Evolutionary conservation across 35 echinoderm and acorn worm genomes (phyloP).

Genomic region (Lytechinus pictus): DNA sequence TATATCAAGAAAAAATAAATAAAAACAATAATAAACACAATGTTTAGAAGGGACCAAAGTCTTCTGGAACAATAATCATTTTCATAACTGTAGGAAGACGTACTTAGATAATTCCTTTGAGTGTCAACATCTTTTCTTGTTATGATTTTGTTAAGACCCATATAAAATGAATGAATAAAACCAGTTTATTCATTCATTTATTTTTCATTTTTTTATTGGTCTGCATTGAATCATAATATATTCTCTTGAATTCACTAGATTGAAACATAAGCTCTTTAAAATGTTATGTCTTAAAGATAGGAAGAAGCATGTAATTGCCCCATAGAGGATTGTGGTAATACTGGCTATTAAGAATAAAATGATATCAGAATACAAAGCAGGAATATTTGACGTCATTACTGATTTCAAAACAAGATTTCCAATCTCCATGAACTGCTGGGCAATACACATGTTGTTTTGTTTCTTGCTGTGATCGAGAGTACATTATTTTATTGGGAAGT

Average conservation of each 20-base stretch:
- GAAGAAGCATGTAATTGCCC: not conserved
- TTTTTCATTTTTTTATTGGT: not conserved
- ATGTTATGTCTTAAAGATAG: not conserved
- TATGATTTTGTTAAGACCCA: too few relatives aligned
- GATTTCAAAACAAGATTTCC: conserved; percentile 4
- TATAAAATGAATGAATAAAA: too few relatives aligned
- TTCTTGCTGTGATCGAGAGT: not conserved
- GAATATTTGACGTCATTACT: conserved; percentile 5
- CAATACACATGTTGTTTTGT: not conserved
- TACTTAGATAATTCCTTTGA: too few relatives aligned
- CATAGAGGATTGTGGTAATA: not conserved
- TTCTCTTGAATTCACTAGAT: not conserved
- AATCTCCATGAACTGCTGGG: not conserved
- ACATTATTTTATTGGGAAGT: not conserved
- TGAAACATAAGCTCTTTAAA: not conserved
- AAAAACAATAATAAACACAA: too few relatives aligned
- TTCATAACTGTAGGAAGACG: too few relatives aligned
- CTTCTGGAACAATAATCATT: too few relatives aligned
- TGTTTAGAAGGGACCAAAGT: too few relatives aligned
- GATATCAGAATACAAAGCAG: not conserved
- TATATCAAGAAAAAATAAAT: too few relatives aligned
- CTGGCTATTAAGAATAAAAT: not conserved
- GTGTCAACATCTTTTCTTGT: too few relatives aligned
- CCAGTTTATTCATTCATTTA: too few relatives aligned
- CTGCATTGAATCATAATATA: not conserved